Conservation (phyloP, 2,113 vertebrate species). For the Callithrix jacchus region DNA sequence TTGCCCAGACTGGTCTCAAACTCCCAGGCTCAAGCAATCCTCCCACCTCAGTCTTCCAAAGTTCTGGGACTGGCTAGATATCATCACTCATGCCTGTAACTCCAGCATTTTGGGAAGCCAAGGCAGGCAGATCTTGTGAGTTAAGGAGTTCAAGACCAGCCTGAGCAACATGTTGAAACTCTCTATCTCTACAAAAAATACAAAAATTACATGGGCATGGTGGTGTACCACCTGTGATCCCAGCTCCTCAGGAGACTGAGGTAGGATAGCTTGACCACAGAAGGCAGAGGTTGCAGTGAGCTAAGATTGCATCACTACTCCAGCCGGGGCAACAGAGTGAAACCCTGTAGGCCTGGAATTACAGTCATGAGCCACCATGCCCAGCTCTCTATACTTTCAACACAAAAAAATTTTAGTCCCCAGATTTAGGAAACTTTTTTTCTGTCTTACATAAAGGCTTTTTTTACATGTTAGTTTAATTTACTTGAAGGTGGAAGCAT, state of each 20-base stretch:
- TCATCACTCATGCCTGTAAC: not conserved
- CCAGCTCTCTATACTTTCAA: not conserved
- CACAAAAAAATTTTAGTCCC: not conserved
- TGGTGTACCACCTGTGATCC: not conserved
- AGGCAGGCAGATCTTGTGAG: not conserved
- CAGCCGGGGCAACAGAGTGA: not conserved
- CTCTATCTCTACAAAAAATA: not conserved
- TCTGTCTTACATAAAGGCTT: not conserved
- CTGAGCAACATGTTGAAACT: not conserved
- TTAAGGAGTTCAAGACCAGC: not conserved
- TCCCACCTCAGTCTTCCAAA: not conserved
- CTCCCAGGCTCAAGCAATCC: not conserved
- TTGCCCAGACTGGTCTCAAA: not conserved
- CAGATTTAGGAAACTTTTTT: not conserved
- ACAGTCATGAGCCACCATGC: not conserved
- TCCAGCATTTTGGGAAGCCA: not conserved
- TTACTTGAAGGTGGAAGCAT: not conserved
- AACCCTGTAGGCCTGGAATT: not conserved
- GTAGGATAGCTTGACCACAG: not conserved
- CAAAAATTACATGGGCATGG: not conserved
- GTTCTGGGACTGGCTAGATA: not conserved
- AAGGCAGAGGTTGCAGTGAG: not conserved
- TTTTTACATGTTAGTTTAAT: conserved; percentile 15
- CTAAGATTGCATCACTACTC: not conserved
- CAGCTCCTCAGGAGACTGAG: not conserved